A percentile compares a stretch with the other conserved stretches of the same genome.
Conservation (phyloP, 2,113 vertebrate genomes). For the Pogonocichla stellata region DNA sequence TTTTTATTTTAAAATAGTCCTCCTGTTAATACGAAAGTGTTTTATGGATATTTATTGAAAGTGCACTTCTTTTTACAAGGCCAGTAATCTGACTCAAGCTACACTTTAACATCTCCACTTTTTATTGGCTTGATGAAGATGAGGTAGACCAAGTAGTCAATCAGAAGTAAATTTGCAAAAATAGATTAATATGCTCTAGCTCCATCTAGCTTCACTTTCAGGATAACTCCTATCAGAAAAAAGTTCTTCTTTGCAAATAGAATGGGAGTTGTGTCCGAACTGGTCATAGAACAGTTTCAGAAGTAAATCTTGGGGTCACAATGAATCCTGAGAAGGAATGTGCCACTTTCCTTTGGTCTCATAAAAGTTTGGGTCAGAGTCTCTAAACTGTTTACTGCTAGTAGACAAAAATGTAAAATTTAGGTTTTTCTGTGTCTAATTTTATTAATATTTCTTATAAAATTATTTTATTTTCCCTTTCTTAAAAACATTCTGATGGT, state of each 20-base stretch:
- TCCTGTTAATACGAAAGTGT: neutral
- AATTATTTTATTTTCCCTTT: neutral
- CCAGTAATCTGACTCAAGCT: neutral
- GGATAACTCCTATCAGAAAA: neutral
- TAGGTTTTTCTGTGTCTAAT: neutral
- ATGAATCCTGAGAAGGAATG: neutral
- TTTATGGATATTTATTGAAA: neutral
- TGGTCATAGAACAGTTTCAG: neutral
- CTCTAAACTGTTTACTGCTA: neutral
- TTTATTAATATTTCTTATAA: neutral
- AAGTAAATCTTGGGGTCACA: neutral
- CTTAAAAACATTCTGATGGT: neutral
- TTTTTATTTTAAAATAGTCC: neutral
- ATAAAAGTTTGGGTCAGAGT: neutral
- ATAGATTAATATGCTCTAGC: slow-evolving; percentile 61
- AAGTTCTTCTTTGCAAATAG: neutral
- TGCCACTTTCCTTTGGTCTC: fast-evolving
- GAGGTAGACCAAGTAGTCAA: neutral
- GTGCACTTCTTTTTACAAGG: neutral
- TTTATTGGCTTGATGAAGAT: neutral
- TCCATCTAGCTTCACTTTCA: slow-evolving; percentile 73
- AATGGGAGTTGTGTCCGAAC: neutral
- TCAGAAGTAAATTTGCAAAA: neutral
- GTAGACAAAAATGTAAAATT: neutral
- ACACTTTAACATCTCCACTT: neutral